These are phyloP conservation scores for Hylaeus anthracinus DNA, from an alignment of 1,140 invertebrate species.

Conservation along the genomic window DNA sequence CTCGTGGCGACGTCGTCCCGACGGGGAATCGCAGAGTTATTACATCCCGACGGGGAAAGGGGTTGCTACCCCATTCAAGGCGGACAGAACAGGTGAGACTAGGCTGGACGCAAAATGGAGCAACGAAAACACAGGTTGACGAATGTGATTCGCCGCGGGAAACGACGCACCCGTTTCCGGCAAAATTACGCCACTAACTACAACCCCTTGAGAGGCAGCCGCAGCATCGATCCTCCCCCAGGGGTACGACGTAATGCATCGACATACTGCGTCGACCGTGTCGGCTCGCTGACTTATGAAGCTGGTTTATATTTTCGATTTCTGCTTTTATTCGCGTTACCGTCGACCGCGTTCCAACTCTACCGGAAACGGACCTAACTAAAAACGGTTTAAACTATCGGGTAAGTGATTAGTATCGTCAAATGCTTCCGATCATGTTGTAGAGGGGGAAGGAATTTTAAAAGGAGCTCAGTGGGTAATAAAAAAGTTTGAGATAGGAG, in stretches of 20 bases:
- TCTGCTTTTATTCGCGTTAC: background rate
- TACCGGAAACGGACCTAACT: background rate
- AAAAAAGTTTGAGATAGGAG: too few species aligned
- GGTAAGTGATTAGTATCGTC: too few species aligned
- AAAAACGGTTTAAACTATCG: too few species aligned
- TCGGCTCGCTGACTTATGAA: slow-evolving; percentile 13
- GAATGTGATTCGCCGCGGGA: slow-evolving; percentile 62
- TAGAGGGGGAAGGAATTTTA: too few species aligned
- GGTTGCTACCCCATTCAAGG: slow-evolving; percentile 34
- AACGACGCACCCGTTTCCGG: slow-evolving; percentile 49
- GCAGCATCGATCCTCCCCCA: slow-evolving; percentile 38
- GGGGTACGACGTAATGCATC: slow-evolving; percentile 21
- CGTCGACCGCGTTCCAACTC: background rate
- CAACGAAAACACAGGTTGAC: slow-evolving; percentile 57
- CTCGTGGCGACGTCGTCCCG: slow-evolving; percentile 52
- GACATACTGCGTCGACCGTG: slow-evolving; percentile 4
- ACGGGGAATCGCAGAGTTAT: slow-evolving; percentile 64
- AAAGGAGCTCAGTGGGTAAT: too few species aligned
- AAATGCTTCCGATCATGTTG: too few species aligned
- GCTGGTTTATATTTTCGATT: slow-evolving; percentile 18
- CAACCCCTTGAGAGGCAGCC: slow-evolving; percentile 29
- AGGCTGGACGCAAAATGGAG: slow-evolving; percentile 49
- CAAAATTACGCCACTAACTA: slow-evolving; percentile 62
- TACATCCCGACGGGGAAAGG: slow-evolving; percentile 48
- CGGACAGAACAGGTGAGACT: slow-evolving; percentile 23